Base-by-base conservation (phyloP, 2,113 vertebrate genomes). In the Gymnorhina tibicen region DNA sequence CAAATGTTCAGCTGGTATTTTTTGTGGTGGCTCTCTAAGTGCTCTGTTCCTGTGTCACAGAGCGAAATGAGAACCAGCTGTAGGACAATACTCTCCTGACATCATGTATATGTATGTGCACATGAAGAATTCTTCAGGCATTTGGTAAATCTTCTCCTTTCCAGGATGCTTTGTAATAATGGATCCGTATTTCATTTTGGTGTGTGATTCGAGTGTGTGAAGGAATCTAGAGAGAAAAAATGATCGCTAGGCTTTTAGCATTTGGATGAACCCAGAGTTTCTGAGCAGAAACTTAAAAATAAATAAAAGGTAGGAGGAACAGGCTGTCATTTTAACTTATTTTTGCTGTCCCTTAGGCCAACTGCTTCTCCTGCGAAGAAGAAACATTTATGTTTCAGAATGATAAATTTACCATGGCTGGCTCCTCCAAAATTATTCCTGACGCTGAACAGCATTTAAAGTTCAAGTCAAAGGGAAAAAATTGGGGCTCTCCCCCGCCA, bases 31-130 rank as follows among this genome's bases (percentile, higher is more conserved):
- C 39, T 91, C 79, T 75, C 62, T 87, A 92, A 96, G 85, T 85
- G 58, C 81, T 96, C 70, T 93, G 91, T 94, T 95, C 91, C 95
- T 93, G 91, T 96, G 85, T 89, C 87, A 94, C 74, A 58, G 80
- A 73, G 62, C 26, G 23, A 93, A 96, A 96, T 87, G 83, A 94
- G 92, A 96, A 93, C 77, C 95, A 95, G 82, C 94, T 97, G 91
- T 66, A 74, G 63, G 72, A 46, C 56, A 85, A 46, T 33, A 89
- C 66, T 79, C 70, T 80, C 35, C 73, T 87, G 83, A 94, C 87
- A 96, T 53, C 77, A 94, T 53, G 76, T 68, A n/a, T 72, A 55
- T 80, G 56, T 19, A 70, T 63, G 64, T 53, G 69, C 73, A 53
- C 26, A 53, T 6, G 67, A 95, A 83, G n/a, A 52, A 46, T 64